These are phyloP conservation scores for Panulirus ornatus DNA, from an alignment of 1,140 invertebrate species.

Conservation along the genomic window DNA sequence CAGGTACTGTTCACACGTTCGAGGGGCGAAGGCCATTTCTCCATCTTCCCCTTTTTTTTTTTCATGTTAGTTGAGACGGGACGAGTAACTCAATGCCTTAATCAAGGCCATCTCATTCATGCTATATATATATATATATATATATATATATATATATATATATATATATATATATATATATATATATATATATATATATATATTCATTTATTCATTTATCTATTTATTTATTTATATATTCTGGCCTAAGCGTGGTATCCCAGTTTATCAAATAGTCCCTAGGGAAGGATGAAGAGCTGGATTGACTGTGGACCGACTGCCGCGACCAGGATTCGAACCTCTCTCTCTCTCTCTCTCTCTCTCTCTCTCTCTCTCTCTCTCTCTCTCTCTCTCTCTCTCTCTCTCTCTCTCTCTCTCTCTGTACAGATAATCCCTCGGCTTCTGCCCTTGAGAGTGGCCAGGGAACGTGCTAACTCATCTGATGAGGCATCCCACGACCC, in stretches of 20 bases:
- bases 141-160: background rate
- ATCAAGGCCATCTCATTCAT: no score
- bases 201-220: background rate
- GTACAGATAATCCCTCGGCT: no score
- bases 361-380: constrained; percentile 47
- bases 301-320: no score
- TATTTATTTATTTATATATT: background rate
- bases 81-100: no score
- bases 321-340: background rate
- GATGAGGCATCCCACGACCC: no score
- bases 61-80: no score
- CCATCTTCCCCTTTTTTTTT: background rate
- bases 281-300: no score
- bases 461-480: no score
- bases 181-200: background rate
- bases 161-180: background rate
- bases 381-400: constrained; percentile 45
- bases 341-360: constrained; percentile 42
- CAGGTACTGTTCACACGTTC: no score
- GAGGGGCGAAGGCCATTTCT: background rate
- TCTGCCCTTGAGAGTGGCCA: background rate
- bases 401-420: constrained; percentile 3
- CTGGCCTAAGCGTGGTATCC: background rate
- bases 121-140: no score
- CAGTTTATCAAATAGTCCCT: background rate